Evolutionary conservation across 2,797 vertebrate species (phyloP).

Genomic region (Euphonia xanthogaster): DNA sequence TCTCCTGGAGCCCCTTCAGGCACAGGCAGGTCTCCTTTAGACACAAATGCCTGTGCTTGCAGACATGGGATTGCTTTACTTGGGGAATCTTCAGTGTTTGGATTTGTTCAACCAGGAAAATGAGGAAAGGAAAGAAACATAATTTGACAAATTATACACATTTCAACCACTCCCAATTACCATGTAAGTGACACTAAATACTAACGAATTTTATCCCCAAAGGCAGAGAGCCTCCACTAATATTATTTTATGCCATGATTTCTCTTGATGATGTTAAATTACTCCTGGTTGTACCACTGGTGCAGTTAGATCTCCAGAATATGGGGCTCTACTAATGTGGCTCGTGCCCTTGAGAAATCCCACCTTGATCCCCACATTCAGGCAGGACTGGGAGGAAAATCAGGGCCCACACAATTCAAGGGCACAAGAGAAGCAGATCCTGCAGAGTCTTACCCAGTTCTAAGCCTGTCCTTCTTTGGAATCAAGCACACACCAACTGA

Average conservation of each 20-base stretch:
- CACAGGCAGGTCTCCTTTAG: neutral
- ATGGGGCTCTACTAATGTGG: fast-evolving
- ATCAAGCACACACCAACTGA: neutral
- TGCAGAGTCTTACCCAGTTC: neutral
- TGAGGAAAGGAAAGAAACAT: neutral
- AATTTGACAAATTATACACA: neutral
- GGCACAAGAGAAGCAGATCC: neutral
- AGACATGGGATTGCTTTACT: neutral
- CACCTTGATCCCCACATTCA: neutral
- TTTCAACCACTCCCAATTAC: neutral
- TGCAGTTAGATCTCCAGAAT: neutral
- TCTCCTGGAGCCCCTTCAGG: neutral
- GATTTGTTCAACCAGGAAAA: neutral
- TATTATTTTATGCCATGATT: neutral
- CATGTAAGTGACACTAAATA: neutral
- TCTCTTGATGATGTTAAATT: neutral
- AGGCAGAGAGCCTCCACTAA: neutral
- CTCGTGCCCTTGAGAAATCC: neutral
- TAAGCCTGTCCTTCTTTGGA: neutral
- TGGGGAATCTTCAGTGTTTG: neutral
- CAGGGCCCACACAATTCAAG: neutral
- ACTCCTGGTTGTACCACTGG: neutral
- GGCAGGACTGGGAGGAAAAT: neutral
- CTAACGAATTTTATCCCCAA: neutral
- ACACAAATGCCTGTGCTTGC: neutral